Percentiles rank a stretch among this genome's conserved stretches.
phyloP scores from a whole-genome alignment of 2,888 invertebrate species.

The Ypsolopha sequella region DNA sequence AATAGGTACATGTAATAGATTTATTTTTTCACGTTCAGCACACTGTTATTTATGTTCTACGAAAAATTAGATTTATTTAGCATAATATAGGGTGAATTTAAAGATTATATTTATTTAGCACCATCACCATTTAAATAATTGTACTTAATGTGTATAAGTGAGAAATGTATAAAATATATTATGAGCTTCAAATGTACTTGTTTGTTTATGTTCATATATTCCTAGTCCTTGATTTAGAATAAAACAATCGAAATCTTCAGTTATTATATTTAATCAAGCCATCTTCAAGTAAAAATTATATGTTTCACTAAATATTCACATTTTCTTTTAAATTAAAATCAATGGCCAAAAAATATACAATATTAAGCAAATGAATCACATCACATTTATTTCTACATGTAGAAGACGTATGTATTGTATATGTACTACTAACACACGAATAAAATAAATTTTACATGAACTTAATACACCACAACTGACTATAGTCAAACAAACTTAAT shows the following conservation, averaged over 20 bases:
- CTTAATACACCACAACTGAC: too few relatives aligned
- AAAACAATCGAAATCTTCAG: not conserved
- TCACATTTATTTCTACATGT: conserved; percentile 28
- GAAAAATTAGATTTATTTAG: conserved; percentile 2
- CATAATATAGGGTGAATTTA: conserved; percentile 20
- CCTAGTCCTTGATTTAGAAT: not conserved
- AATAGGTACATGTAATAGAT: too few relatives aligned
- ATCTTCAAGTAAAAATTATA: not conserved
- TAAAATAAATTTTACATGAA: too few relatives aligned
- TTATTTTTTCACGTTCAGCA: not conserved
- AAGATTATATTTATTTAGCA: conserved; percentile 33
- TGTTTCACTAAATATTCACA: not conserved
- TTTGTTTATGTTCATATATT: conserved; percentile 11
- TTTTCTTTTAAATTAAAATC: conserved; percentile 6
- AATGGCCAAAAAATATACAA: conserved; percentile 26
- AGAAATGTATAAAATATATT: conserved; percentile 27
- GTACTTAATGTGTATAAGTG: conserved; percentile 52
- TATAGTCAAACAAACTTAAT: too few relatives aligned
- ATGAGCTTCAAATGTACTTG: conserved; percentile 6
- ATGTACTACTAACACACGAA: conserved; percentile 17
- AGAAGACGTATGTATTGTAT: conserved; percentile 13
- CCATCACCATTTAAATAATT: conserved; percentile 29
- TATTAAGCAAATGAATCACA: conserved; percentile 25
- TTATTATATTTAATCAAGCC: not conserved
- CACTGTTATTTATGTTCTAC: not conserved